A percentile compares a stretch with the other conserved stretches of the same genome.
phyloP scores from a whole-genome alignment of 2,888 invertebrate genomes.

The Sthenelais limicola region DNA sequence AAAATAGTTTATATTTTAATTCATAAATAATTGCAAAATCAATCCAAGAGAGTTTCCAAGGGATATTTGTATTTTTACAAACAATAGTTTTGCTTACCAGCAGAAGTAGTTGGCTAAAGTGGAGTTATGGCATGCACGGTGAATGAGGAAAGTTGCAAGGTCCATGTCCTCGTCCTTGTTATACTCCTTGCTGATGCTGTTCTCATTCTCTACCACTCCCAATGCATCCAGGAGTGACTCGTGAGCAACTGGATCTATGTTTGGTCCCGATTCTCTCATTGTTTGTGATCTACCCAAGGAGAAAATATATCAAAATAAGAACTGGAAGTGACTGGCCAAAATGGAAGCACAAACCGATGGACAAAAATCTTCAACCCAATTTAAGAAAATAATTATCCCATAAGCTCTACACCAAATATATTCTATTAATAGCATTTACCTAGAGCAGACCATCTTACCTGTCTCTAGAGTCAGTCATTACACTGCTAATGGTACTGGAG shows the following conservation, averaged over 20 bases:
- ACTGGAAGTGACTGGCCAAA: too few species aligned
- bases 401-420: too few species aligned
- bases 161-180: slow-evolving; percentile 74
- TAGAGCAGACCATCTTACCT: slow-evolving; percentile 1
- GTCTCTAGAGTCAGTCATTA: slow-evolving; percentile 26
- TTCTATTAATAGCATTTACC: too few species aligned
- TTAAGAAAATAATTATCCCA: too few species aligned
- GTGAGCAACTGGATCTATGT: slow-evolving; percentile 53
- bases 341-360: too few species aligned
- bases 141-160: slow-evolving; percentile 91
- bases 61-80: too few species aligned
- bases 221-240: slow-evolving; percentile 63
- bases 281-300: slow-evolving; percentile 53
- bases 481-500: neutral
- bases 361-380: too few species aligned
- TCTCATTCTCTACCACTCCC: slow-evolving; percentile 42
- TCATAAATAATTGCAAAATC: too few species aligned
- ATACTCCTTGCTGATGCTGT: slow-evolving; percentile 1
- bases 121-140: slow-evolving; percentile 89
- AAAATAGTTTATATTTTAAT: too few species aligned
- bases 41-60: too few species aligned
- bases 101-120: slow-evolving; percentile 96
- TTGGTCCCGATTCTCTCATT: slow-evolving; percentile 33
- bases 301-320: too few species aligned
- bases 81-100: slow-evolving; percentile 86